Base-by-base conservation (phyloP, 2,113 vertebrate genomes). In the Platysternon megacephalum region DNA sequence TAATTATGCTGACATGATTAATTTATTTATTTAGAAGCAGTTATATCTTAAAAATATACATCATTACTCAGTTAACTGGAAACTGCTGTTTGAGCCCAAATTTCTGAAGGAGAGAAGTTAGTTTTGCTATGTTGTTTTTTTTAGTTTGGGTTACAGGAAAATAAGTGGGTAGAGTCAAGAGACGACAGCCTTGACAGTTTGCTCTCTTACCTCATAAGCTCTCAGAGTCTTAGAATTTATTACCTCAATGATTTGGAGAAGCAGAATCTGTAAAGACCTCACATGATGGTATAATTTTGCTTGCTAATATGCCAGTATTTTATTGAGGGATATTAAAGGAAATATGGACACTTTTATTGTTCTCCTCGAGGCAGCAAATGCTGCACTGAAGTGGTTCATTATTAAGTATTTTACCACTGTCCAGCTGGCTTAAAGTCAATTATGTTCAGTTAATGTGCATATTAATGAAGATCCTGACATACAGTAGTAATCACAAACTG, bases 391-490 rank as follows among this genome's bases (percentile, higher is more conserved):
- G 93, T 90, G 28, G n/a, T 89, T 97, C 91, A 84, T 90, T 88
- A 92, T 84, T 44, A 90, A 94, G 84, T 74, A 88, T 93, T 96
- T 90, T 80, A 91, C 84, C 72, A 76, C 91, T 52, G 94, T 92
- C 97, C 98, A 97, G 93, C 95, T 97, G 97, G 97, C 95, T 90
- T 83, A 93, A 61, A 65, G 92, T 93, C 97, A 98, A 97, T 96
- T 95, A 96, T 87, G 82, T 86, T 97, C 55, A 85, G 22, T 53
- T 95, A 97, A 97, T 88, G 90, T 94, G 95, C 87, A 96, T 94
- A 89, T 94, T 97, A 97, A 98, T 88, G 95, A 97, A 96, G 88
- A 79, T 93, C 81, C 91, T 96, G 97, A 94, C 88, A 90, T 93
- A 93, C 83, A 94, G 89, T 95, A 93, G 92, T 94, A 96, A 97